These are phyloP conservation scores for Sinonovacula constricta DNA, from an alignment of 1,140 invertebrate genomes.

Conservation along the genomic window DNA sequence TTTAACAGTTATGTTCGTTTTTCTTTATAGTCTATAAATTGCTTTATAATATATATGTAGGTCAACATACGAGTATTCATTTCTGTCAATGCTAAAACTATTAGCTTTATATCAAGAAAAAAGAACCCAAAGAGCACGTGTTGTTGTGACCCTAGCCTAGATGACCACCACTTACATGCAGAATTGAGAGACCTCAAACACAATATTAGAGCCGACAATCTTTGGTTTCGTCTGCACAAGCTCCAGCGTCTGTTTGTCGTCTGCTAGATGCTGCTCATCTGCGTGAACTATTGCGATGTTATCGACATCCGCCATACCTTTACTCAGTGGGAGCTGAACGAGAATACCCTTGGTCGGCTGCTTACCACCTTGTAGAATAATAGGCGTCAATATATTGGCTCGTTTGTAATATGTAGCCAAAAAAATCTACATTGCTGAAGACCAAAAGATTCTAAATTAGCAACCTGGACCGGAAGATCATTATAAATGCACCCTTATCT, in stretches of 20 bases:
- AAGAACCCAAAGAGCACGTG: neutral
- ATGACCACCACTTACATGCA: slow-evolving; percentile 29
- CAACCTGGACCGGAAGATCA: too few species aligned
- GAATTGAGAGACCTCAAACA: slow-evolving; percentile 44
- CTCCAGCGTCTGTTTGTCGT: neutral
- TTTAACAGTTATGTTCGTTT: too few species aligned
- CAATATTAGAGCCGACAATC: slow-evolving; percentile 16
- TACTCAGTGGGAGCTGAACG: slow-evolving; percentile 28
- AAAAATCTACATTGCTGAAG: too few species aligned
- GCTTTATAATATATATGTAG: neutral
- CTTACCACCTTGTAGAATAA: too few species aligned
- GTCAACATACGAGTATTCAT: neutral
- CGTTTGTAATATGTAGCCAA: too few species aligned
- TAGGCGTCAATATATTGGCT: too few species aligned
- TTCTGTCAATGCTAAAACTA: neutral
- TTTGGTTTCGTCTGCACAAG: neutral
- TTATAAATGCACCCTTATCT: too few species aligned
- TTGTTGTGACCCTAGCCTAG: neutral
- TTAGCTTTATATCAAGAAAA: neutral
- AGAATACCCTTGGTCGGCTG: slow-evolving; percentile 38
- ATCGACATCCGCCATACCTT: slow-evolving; percentile 19
- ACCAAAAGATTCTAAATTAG: too few species aligned
- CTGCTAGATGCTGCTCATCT: slow-evolving; percentile 12
- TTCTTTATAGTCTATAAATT: neutral
- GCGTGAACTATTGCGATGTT: slow-evolving; percentile 14